Evolutionary conservation across 2,113 vertebrate genomes (phyloP), one percentile per base, ranked within the genome.

Genomic region (Podocnemis expansa): DNA sequence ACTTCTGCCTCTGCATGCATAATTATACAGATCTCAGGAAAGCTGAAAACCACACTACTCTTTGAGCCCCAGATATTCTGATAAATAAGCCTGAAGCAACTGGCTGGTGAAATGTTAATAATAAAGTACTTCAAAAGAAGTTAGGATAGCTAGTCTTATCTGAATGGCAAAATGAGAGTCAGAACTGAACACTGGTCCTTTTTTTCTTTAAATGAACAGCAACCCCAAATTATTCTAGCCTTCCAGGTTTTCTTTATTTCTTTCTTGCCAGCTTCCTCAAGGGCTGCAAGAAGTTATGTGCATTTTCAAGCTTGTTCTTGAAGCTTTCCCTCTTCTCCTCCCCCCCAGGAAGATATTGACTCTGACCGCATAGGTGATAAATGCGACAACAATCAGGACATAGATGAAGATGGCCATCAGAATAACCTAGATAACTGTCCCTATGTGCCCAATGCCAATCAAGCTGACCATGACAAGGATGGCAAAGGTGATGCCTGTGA

Each of bases 401-500:
- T 99, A 95, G 99, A 99, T 51, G 99, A 99, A 93, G 99, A 99
- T 6, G 99, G 99, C 47, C 99, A 99, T 97, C 99, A 99, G 97
- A 99, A 99, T 98, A 99, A 99, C 89, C 98, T 99, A 96, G 99
- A 99, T 98, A 99, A 99, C 96, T 99, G 99, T 82, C 99, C 99
- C n/a, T 99, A 99, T 67, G 99, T 99, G 89, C 95, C 99, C 52
- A 99, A 99, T 45, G 98, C 99, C 87, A 99, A 99, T 98, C 99
- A 99, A 97, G 99, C 98, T 5, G 99, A 99, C 96, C 99, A 99
- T 2, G 99, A 99, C 94, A 99, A 99, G 90, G 99, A 99, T 43
- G 99, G 99, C 94, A 99, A 99, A 97, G 99, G 99, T 52, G 99
- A 99, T 17, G 99, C 99, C 93, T 99, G 99, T 63, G 99, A 99